Base-by-base conservation (phyloP, 2,113 vertebrate species). In the Perca fluviatilis region DNA sequence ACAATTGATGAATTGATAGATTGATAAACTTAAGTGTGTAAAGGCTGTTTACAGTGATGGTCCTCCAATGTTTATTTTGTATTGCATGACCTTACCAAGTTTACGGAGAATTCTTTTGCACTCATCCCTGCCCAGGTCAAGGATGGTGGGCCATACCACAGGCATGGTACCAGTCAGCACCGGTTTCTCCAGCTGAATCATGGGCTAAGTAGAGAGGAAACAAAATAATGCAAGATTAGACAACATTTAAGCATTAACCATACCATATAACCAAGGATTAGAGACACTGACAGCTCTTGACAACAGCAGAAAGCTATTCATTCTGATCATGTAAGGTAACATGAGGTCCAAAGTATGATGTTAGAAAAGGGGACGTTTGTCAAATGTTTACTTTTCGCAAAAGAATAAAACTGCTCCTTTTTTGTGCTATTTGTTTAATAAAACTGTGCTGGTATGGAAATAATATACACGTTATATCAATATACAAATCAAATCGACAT, bases 31-130 rank as follows among this genome's bases (percentile, higher is more conserved):
- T 3, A 23, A 60, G 23, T 5, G 11, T 33, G 18, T 74, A 36
- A 49, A 73, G 15, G 5, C 13, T 50, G 6, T 21, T 30, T 13
- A 40, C 56, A 58, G 7, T 21, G 25, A 51, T 18, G 6, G 4
- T 14, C 21, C 2, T 47, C 7, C 6, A 67, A 1, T 5, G 8
- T 57, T 36, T n/a, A 1, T 9, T 53, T 2, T 21, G 3, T 16
- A 0, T 23, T 33, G 2, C 18, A 21, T 51, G 16, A 25, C 1
- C 91, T 87, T 76, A 99, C 98, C 98, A 86, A 99, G 95, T 96
- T 99, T 99, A 85, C 98, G 97, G 86, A 99, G 98, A 91, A 99
- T 97, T 86, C 98, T 95, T 93, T 99, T 99, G 92, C 98, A 99
- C 84, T 99, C 98, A 95, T 99, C 98, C 86, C 98, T 96, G 93